phyloP scores from a whole-genome alignment of 2,888 invertebrate species.

The Notodonta ziczac region DNA sequence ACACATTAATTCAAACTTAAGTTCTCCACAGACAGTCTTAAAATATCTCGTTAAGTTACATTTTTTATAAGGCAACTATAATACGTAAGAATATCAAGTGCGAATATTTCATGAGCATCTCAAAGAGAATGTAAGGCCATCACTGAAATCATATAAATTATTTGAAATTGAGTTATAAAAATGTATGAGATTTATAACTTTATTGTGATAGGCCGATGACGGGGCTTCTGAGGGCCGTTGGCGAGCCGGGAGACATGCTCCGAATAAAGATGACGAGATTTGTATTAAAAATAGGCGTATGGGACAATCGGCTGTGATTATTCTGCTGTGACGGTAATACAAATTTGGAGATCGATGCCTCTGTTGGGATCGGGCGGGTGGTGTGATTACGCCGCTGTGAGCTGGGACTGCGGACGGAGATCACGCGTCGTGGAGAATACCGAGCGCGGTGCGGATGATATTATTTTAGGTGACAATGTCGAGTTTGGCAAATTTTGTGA shows the following conservation, averaged over 20 bases:
- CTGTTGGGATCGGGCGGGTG: constrained; percentile 16
- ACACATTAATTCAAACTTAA: constrained; percentile 17
- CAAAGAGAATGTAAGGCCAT: constrained; percentile 26
- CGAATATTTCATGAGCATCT: constrained; percentile 26
- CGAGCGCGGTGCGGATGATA: neutral
- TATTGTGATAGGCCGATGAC: constrained; percentile 60
- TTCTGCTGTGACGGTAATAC: constrained; percentile 41
- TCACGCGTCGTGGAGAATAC: constrained; percentile 13
- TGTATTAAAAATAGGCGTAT: constrained; percentile 56
- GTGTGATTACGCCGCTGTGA: constrained; percentile 24
- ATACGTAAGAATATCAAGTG: constrained; percentile 9
- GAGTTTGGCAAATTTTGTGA: neutral
- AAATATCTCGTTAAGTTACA: constrained; percentile 6
- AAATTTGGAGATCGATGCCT: constrained; percentile 35
- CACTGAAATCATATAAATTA: constrained; percentile 48
- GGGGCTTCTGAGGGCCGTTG: constrained; percentile 34
- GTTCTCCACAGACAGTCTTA: constrained; percentile 12
- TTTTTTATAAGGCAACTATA: constrained; percentile 16
- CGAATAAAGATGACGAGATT: constrained; percentile 60
- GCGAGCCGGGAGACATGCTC: constrained; percentile 48
- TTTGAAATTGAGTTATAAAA: constrained; percentile 68
- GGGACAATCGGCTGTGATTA: constrained; percentile 46
- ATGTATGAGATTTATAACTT: constrained; percentile 70
- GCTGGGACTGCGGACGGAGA: constrained; percentile 11
- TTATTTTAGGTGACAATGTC: neutral